Conservation (phyloP, 2,113 vertebrate species). For the Eublepharis macularius region DNA sequence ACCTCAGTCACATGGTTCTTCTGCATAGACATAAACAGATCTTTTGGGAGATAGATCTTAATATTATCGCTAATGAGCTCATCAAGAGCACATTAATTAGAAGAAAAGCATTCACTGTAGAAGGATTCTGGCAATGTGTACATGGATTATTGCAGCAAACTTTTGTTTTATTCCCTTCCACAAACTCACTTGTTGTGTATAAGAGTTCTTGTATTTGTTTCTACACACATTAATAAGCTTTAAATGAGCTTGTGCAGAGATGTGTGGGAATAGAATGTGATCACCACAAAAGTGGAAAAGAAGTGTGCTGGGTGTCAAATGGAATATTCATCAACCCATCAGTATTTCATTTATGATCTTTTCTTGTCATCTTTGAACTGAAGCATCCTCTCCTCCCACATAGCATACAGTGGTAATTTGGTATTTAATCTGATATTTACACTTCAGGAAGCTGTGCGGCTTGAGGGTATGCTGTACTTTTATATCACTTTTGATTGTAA, state of each 20-base stretch:
- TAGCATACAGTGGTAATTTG: background rate
- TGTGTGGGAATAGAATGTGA: background rate
- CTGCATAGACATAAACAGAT: too few species aligned
- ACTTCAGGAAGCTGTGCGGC: background rate
- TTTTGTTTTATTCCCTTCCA: background rate
- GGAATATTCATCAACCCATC: background rate
- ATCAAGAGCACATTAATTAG: too few species aligned
- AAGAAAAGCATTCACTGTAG: too few species aligned
- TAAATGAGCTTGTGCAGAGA: background rate
- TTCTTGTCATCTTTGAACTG: background rate
- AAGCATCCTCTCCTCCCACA: background rate
- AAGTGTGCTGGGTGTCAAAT: background rate
- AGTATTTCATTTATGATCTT: background rate
- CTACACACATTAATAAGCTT: background rate
- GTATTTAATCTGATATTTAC: background rate
- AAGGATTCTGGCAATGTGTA: too few species aligned
- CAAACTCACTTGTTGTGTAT: background rate
- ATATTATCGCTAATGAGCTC: too few species aligned
- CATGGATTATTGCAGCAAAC: background rate
- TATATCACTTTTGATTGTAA: background rate
- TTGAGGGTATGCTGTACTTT: background rate
- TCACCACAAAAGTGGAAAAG: background rate
- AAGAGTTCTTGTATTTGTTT: background rate
- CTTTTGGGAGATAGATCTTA: too few species aligned
- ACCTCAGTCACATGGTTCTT: too few species aligned